phyloP scores from a whole-genome alignment of 2,113 vertebrate genomes.

The Pristiophorus japonicus region DNA sequence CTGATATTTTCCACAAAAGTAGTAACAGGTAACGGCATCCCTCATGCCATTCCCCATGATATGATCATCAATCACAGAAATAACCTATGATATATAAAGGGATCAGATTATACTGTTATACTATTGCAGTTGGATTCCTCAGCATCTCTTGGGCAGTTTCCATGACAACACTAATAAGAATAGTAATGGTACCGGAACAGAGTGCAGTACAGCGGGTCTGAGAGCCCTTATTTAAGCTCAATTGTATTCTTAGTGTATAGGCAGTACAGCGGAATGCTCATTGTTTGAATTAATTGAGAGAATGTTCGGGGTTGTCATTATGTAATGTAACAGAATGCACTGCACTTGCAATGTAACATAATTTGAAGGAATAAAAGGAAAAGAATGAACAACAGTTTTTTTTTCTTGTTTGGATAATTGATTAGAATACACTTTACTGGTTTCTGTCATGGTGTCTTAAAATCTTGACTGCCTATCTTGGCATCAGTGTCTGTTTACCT shows the following conservation, averaged over 20 bases:
- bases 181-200: background rate
- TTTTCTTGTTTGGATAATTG: background rate
- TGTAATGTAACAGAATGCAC: background rate
- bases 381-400: conserved; percentile 8
- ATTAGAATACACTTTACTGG: background rate
- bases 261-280: background rate
- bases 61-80: conserved; percentile 16
- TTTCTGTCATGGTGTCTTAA: background rate
- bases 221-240: background rate
- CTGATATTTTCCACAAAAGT: background rate
- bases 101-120: background rate
- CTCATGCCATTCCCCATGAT: background rate
- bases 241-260: background rate
- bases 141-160: conserved; percentile 7
- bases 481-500: background rate
- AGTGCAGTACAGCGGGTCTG: no score
- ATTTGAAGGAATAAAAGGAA: background rate
- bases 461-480: background rate
- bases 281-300: conserved; percentile 15
- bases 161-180: conserved; percentile 11
- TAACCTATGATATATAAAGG: background rate
- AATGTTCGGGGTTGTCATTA: background rate
- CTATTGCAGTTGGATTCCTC: background rate
- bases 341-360: background rate
- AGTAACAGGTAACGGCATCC: background rate